A percentile compares a stretch with the other conserved stretches of the same genome.
Evolutionary conservation across 2,888 invertebrate genomes (phyloP).

Genomic region (Leptopilina syphax): DNA sequence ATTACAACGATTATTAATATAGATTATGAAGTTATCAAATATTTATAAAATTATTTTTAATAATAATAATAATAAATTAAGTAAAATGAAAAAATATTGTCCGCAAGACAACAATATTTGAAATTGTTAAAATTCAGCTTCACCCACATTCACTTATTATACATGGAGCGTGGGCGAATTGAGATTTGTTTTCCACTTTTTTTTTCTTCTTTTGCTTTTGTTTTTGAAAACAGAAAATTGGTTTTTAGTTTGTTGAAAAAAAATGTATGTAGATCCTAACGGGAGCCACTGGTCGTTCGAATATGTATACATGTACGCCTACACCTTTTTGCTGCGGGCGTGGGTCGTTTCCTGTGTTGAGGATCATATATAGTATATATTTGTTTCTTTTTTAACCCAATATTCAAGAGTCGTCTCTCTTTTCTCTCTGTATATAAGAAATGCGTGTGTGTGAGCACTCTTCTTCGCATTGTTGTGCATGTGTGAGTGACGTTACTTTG

Average conservation of each 20-base stretch:
- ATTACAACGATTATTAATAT: no score
- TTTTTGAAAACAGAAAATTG: neutral
- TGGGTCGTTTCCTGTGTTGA: slow-evolving; percentile 67
- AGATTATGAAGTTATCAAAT: no score
- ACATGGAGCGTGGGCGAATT: no score
- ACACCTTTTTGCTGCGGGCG: slow-evolving; percentile 56
- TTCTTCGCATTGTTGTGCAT: slow-evolving; percentile 16
- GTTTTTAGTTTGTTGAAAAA: slow-evolving; percentile 1
- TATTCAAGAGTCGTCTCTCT: slow-evolving; percentile 43
- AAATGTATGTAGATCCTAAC: slow-evolving; percentile 45
- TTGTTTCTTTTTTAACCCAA: slow-evolving; percentile 43
- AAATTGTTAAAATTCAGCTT: no score
- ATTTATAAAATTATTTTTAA: no score
- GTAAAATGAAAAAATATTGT: no score
- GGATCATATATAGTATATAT: slow-evolving; percentile 60
- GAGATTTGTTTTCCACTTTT: neutral
- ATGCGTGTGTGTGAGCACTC: slow-evolving; percentile 18
- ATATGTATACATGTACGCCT: slow-evolving; percentile 44
- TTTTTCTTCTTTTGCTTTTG: neutral
- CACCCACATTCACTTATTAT: no score
- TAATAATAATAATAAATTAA: no score
- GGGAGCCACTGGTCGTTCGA: slow-evolving; percentile 50
- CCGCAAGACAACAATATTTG: no score
- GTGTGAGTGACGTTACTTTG: slow-evolving; percentile 42
- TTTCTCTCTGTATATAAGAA: slow-evolving; percentile 11